These are phyloP conservation scores for Pyrrhia umbra DNA, from an alignment of 2,888 invertebrate genomes.

Conservation along the genomic window DNA sequence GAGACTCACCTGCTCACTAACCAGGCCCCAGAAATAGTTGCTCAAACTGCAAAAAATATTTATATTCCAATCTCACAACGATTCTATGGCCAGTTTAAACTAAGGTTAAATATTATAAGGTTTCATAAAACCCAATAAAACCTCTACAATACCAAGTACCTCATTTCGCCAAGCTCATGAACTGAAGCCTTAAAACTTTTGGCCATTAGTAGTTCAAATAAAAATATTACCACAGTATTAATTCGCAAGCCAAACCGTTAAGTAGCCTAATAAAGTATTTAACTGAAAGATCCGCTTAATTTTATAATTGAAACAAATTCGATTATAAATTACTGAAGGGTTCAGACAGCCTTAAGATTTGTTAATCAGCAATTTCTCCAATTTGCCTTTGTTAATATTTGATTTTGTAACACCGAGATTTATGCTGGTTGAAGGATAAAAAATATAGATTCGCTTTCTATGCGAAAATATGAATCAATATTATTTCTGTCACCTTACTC, in stretches of 20 bases:
- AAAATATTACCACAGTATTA: slow-evolving; percentile 13
- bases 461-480: background rate
- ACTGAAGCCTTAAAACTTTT: background rate
- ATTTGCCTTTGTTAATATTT: slow-evolving; percentile 56
- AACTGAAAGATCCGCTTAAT: slow-evolving; percentile 40
- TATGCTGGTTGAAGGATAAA: slow-evolving; percentile 8
- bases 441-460: slow-evolving; percentile 4
- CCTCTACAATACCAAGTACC: background rate
- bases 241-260: background rate
- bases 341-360: slow-evolving; percentile 54
- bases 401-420: slow-evolving; percentile 43
- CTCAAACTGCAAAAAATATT: too few relatives aligned
- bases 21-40: too few relatives aligned
- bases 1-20: too few relatives aligned
- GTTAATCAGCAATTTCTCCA: slow-evolving; percentile 56
- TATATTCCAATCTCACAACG: too few relatives aligned
- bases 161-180: background rate
- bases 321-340: slow-evolving; percentile 50
- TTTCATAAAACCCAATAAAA: too few relatives aligned
- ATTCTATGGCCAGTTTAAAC: too few relatives aligned
- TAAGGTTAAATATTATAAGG: too few relatives aligned
- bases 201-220: slow-evolving; percentile 8
- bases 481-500: too few relatives aligned
- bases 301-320: slow-evolving; percentile 59
- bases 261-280: slow-evolving; percentile 52